Conservation (phyloP, 2,888 invertebrate species). For the Acronicta psi region DNA sequence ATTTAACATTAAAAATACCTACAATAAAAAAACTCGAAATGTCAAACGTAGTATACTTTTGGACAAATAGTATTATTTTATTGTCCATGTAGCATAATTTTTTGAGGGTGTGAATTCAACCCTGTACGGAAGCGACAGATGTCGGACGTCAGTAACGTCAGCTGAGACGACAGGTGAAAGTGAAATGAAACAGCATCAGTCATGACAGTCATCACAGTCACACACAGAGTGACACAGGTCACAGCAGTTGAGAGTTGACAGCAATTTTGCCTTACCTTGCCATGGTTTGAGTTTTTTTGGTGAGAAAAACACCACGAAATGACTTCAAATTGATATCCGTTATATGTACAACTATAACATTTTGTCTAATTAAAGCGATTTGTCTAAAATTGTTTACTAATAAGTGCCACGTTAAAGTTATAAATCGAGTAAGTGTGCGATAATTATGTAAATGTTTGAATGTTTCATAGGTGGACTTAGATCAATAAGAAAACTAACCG, state of each 20-base stretch:
- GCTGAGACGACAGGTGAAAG: no score
- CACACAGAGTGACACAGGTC: neutral
- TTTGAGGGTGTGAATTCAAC: no score
- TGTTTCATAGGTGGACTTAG: conserved; percentile 18
- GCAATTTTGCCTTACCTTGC: conserved; percentile 24
- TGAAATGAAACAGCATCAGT: no score
- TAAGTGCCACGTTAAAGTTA: conserved; percentile 54
- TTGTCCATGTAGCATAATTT: no score
- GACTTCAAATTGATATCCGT: conserved; percentile 47
- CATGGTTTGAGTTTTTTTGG: conserved; percentile 42
- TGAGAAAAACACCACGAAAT: conserved; percentile 40
- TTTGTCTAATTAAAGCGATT: conserved; percentile 26
- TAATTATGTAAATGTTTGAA: conserved; percentile 52
- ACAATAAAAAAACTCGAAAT: no score
- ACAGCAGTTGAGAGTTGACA: conserved; percentile 30
- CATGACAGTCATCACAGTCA: no score
- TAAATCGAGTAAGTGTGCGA: conserved; percentile 46
- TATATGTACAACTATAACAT: conserved; percentile 25
- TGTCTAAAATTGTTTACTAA: conserved; percentile 30
- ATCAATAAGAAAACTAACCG: conserved; percentile 7
- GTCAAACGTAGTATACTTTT: no score
- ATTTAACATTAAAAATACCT: no score
- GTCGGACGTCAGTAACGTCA: no score
- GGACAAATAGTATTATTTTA: no score
- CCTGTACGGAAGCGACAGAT: no score